Base-by-base conservation (phyloP, 2,797 vertebrate genomes). In the Garrulus glandarius region DNA sequence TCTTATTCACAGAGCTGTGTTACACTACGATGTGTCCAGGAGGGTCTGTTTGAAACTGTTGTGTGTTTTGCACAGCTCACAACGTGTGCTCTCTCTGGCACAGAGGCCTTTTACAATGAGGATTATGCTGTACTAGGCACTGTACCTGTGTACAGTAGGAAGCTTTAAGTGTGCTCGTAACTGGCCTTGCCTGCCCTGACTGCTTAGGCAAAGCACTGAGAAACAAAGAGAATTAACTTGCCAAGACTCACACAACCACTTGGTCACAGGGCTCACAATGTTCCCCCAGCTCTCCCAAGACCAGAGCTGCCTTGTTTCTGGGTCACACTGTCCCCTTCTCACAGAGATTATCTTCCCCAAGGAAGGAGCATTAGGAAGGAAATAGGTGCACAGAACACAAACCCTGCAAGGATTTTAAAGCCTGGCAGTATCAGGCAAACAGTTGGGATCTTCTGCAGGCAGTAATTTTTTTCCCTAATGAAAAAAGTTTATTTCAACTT, bases 401-500 rank as follows among this genome's bases (percentile, higher is more conserved):
- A 60, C 37, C 49, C 84, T 32, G 30, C 18, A 27, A 96, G 77
- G 34, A 22, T 56, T 84, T 93, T 70, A 70, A 79, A 88, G 47
- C 34, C 64, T 41, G 68, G 47, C 59, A 82, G 39, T 23, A 74
- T 63, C 47, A 69, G 75, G 64, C 32, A 91, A 91, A 70, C 36
- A 79, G 52, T 5, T 41, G 24, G 41, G 47, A 79, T 53, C 23
- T 74, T 61, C 41, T 61, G 24, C 49, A 78, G 65, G 37, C 30
- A 56, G 8, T 36, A 27, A 46, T 56, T 79, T n/a, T 65, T 34
- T 52, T 44, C 39, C 17, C 77, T 82, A 76, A 87, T 41, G 34
- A 82, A 90, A 87, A 75, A 84, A 36, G 74, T 70, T 88, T 52
- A 32, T 95, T 95, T 92, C 70, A 90, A 64, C 64, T 87, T 80